Conservation (phyloP, 2,113 vertebrate species). For the Pseudorasbora parva region DNA sequence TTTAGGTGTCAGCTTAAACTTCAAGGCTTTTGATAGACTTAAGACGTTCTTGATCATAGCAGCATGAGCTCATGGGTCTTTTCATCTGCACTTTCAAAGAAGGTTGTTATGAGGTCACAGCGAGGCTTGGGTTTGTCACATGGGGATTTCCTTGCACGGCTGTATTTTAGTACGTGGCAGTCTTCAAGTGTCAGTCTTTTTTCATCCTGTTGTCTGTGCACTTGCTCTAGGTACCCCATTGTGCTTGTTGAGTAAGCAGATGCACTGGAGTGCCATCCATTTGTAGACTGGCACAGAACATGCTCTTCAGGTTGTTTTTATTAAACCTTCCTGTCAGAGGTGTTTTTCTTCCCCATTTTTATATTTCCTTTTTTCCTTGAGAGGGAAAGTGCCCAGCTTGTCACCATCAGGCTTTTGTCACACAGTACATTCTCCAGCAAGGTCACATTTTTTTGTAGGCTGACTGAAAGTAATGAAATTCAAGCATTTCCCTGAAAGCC, state of each 20-base stretch:
- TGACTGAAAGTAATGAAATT: slow-evolving; percentile 66
- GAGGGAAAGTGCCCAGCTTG: slow-evolving; percentile 40
- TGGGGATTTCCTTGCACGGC: neutral
- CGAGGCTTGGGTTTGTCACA: slow-evolving; percentile 20
- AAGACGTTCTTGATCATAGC: neutral
- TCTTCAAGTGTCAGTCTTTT: slow-evolving; percentile 62
- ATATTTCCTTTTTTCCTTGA: slow-evolving; percentile 35
- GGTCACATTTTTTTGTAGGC: slow-evolving; percentile 59
- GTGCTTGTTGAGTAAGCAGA: slow-evolving; percentile 63
- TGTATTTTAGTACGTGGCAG: slow-evolving; percentile 30
- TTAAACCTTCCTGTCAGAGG: slow-evolving; percentile 35
- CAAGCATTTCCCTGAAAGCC: slow-evolving; percentile 40
- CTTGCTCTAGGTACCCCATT: slow-evolving; percentile 62
- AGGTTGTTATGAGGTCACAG: slow-evolving; percentile 12
- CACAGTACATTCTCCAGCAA: slow-evolving; percentile 60
- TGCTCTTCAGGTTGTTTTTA: slow-evolving; percentile 67
- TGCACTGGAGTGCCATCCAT: slow-evolving; percentile 42
- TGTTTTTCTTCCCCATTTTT: slow-evolving; percentile 12
- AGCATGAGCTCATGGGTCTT: slow-evolving; percentile 22
- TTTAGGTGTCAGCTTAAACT: neutral
- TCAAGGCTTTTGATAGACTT: neutral
- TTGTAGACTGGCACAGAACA: slow-evolving; percentile 58
- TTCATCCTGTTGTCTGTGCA: slow-evolving; percentile 53
- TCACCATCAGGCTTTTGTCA: slow-evolving; percentile 29
- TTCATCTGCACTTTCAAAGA: slow-evolving; percentile 19